These are phyloP conservation scores for Epizoanthus illoricatus DNA, from an alignment of 92 coral and sea anemone genomes.

Conservation along the genomic window DNA sequence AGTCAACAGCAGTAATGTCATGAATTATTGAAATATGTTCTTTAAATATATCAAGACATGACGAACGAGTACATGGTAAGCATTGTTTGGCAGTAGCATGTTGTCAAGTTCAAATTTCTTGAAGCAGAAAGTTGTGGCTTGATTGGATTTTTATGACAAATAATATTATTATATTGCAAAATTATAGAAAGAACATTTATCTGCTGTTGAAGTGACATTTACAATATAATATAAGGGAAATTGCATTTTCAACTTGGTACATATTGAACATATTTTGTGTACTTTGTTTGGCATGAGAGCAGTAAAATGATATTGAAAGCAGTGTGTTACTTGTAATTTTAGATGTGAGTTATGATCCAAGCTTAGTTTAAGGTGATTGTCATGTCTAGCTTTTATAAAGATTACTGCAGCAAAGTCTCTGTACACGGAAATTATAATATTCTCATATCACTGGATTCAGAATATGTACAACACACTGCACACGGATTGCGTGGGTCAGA, in stretches of 20 bases:
- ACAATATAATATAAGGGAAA: not conserved
- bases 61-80: slow-evolving; percentile 19
- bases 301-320: slow-evolving; percentile 28
- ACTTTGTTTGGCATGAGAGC: slow-evolving; percentile 3
- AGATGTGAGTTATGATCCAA: not conserved
- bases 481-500: not conserved
- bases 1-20: not conserved
- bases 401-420: not conserved
- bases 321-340: not conserved
- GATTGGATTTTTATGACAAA: not conserved
- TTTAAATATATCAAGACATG: slow-evolving; percentile 1
- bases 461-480: not conserved
- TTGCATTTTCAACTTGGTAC: slow-evolving; percentile 6
- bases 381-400: not conserved
- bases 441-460: not conserved
- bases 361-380: not conserved
- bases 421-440: not conserved
- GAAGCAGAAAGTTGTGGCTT: not conserved
- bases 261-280: slow-evolving; percentile 26
- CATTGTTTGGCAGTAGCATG: slow-evolving; percentile 22
- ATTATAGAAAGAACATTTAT: not conserved
- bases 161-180: not conserved
- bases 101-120: not conserved
- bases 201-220: not conserved
- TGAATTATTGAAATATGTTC: slow-evolving; percentile 29